Conservation (phyloP, 2,797 vertebrate genomes). For the Alosa sapidissima region DNA sequence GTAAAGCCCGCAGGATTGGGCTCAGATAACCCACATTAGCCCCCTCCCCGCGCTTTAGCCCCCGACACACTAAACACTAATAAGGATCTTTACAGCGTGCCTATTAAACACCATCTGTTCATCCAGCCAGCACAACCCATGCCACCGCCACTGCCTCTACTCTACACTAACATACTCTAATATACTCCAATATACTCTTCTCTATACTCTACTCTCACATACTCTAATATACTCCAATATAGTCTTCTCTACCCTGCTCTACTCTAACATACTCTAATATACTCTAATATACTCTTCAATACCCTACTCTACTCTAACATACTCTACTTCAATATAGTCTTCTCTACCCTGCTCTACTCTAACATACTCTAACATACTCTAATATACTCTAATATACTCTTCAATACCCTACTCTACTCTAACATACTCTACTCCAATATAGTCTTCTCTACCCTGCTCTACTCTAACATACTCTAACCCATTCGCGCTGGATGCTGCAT, state of each 20-base stretch:
- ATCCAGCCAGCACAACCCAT: not conserved
- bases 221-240: not conserved
- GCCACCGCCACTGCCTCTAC: not conserved
- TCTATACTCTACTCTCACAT: not conserved
- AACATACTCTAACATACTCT: not conserved
- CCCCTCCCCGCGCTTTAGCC: slow-evolving; percentile 43
- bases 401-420: too few species aligned
- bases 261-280: not conserved
- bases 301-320: not conserved
- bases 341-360: not conserved
- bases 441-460: not conserved
- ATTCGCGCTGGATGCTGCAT: too few species aligned
- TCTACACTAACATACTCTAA: too few species aligned
- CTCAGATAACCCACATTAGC: slow-evolving; percentile 54
- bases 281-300: too few species aligned
- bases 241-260: not conserved
- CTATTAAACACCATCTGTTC: slow-evolving; percentile 55
- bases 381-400: not conserved
- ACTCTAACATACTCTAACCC: not conserved
- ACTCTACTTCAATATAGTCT: not conserved
- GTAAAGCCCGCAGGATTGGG: slow-evolving; percentile 45
- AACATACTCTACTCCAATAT: not conserved
- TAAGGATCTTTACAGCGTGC: slow-evolving; percentile 51
- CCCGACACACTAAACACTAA: slow-evolving; percentile 52
- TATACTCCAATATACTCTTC: not conserved